A percentile compares a stretch with the other conserved stretches of the same genome.
Evolutionary conservation across 2,797 vertebrate species (phyloP).

Genomic region (Hydrocynus forskahlii): DNA sequence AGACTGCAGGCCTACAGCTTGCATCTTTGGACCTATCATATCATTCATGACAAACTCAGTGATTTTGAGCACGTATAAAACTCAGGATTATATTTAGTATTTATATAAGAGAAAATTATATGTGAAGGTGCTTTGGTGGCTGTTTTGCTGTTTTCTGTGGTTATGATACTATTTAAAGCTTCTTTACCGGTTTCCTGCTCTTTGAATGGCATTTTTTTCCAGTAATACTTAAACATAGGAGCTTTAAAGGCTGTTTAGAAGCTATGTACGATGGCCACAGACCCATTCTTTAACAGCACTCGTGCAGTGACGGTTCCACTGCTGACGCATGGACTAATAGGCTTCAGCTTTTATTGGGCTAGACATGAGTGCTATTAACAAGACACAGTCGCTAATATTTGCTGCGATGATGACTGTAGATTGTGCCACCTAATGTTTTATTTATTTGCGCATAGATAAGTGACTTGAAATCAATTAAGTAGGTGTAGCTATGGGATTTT

Average conservation of each 20-base stretch:
- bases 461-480: too few relatives aligned
- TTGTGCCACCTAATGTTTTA: background rate
- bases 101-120: background rate
- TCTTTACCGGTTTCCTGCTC: background rate
- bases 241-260: background rate
- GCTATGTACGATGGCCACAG: background rate
- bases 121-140: background rate
- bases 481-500: too few relatives aligned
- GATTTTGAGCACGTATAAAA: background rate
- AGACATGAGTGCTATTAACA: conserved; percentile 5
- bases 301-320: background rate
- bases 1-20: conserved; percentile 20
- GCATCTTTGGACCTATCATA: background rate
- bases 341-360: conserved; percentile 10
- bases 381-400: background rate
- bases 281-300: background rate
- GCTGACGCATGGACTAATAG: conserved; percentile 6
- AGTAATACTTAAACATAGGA: background rate
- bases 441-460: background rate
- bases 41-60: conserved; percentile 11
- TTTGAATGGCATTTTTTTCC: background rate
- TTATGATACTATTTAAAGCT: background rate
- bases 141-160: background rate
- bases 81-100: background rate
- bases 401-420: background rate